phyloP scores from a whole-genome alignment of 2,113 vertebrate species.

The Alethe castanea region DNA sequence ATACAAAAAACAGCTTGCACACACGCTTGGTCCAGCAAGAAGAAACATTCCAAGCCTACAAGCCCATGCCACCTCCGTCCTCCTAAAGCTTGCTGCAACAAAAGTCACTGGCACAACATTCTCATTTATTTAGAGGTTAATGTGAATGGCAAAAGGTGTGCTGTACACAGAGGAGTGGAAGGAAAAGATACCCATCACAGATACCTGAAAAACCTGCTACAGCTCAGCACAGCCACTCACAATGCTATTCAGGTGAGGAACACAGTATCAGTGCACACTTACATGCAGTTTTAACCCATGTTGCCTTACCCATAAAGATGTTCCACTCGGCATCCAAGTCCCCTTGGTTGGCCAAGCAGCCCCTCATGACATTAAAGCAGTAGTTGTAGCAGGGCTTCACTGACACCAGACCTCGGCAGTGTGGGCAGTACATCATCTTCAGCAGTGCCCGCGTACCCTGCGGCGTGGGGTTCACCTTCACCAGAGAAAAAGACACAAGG shows the following conservation, averaged over 20 bases:
- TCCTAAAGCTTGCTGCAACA: neutral
- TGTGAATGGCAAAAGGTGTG: neutral
- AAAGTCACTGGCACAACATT: neutral
- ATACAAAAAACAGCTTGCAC: neutral
- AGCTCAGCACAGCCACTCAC: neutral
- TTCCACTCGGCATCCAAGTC: conserved; percentile 96
- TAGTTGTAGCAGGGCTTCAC: conserved; percentile 97
- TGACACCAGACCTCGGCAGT: conserved; percentile 89
- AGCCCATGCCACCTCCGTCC: neutral
- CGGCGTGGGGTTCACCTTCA: conserved; percentile 87
- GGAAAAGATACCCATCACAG: neutral
- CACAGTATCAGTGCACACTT: fast-evolving
- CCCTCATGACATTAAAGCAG: conserved; percentile 95
- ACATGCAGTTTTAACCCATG: neutral
- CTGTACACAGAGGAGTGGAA: neutral
- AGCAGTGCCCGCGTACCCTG: conserved; percentile 85
- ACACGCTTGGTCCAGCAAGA: neutral
- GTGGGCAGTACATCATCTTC: conserved; percentile 96
- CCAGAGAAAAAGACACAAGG: neutral
- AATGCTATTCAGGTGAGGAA: neutral
- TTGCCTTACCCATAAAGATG: conserved; percentile 90
- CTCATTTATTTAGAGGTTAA: neutral
- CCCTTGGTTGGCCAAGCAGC: conserved; percentile 95
- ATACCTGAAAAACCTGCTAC: neutral
- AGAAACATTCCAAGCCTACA: neutral